Base-by-base conservation (phyloP, 1,140 invertebrate genomes). In the Lasaia peninsularis region DNA sequence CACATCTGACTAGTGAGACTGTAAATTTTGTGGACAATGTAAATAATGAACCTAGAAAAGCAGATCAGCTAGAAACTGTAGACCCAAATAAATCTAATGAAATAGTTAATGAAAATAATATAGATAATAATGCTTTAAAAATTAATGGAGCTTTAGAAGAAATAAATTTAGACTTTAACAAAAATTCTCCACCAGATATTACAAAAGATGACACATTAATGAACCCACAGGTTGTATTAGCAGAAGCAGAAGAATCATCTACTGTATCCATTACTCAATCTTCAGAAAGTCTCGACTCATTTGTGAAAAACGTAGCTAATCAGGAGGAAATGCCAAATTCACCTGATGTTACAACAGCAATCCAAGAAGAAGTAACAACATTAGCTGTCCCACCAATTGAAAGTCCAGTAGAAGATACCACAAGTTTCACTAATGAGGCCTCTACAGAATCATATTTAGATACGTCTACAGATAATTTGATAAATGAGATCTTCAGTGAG, bases 401-500 rank as follows among this genome's bases (percentile, higher is more conserved):
- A 50, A 58, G 40, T 52, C 20, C 8, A 32, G 33, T 24, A 11
- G 50, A n/a, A 56, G 24, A 33, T 40, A n/a, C 33, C 50, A 50
- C 14, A 44, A 14, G 54, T 56, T 49, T 32, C 14, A 55, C 24
- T 12, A 52, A 53, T 48, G 61, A 62, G 18, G 12, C 35, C 24
- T 32, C 50, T 8, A 44, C 65, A 12, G 44, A 66, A 51, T 14
- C 44, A 28, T 40, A 65, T 33, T 18, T 53, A 33, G 60, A 28
- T 54, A 50, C 16, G 9, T 61, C 67, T 11, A 62, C 60, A 24
- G 63, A 69, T 33, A 49, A 53, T 48, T 34, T 70, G 20, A 64
- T 67, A 11, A 50, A 70, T 49, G 60, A 70, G 60, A 63, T 70
- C 24, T 70, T 70, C 49, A 64, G 21, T 62, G 57, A 58, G 44